A percentile compares a stretch with the other conserved stretches of the same genome.
These are phyloP conservation scores for Chamaetylas fuelleborni DNA, from an alignment of 2,113 vertebrate species.

Conservation along the genomic window DNA sequence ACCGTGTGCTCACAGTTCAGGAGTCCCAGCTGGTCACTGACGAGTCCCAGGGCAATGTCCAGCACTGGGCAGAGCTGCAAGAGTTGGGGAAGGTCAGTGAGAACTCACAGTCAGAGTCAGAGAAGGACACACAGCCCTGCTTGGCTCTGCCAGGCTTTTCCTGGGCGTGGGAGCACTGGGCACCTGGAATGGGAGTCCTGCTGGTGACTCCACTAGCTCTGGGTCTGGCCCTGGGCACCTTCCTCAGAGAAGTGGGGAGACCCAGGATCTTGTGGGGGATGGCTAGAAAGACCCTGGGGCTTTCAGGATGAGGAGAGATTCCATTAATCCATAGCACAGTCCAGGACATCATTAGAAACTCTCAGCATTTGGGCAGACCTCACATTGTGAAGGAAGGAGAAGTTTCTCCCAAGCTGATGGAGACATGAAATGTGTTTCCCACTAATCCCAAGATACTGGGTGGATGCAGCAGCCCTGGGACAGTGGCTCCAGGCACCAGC, in stretches of 20 bases:
- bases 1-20: conserved; percentile 49
- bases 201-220: no score
- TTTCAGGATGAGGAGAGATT: background rate
- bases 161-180: fast-evolving
- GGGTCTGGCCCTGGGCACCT: background rate
- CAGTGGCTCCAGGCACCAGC: fast-evolving
- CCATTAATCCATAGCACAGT: fast-evolving
- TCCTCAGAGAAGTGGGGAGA: no score
- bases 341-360: background rate
- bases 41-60: conserved; percentile 14
- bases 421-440: background rate
- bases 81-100: fast-evolving
- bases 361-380: background rate
- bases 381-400: fast-evolving
- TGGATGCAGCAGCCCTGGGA: background rate
- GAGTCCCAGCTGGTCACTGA: conserved; percentile 61
- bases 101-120: fast-evolving
- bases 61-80: conserved; percentile 67
- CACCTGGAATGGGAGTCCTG: fast-evolving
- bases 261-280: fast-evolving
- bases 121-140: background rate
- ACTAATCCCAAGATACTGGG: background rate
- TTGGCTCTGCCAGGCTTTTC: no score
- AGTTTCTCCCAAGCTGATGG: background rate
- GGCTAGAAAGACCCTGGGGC: background rate